These are phyloP conservation scores for Lepidonotus clava DNA, from an alignment of 2,888 invertebrate genomes.

Conservation along the genomic window DNA sequence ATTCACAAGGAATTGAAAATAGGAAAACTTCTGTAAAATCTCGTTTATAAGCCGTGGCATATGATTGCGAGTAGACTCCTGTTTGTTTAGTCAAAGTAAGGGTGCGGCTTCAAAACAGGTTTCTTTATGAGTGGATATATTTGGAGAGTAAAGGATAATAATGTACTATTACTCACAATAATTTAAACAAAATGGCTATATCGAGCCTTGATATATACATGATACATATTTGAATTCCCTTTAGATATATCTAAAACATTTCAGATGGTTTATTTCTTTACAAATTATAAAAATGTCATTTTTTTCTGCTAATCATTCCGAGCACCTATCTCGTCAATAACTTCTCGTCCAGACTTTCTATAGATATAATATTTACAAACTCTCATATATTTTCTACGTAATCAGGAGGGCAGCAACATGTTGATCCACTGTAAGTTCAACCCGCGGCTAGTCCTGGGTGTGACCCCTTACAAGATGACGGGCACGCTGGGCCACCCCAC, in stretches of 20 bases:
- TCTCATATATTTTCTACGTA: background rate
- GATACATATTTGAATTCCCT: background rate
- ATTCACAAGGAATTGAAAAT: background rate
- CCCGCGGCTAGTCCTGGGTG: constrained; percentile 76
- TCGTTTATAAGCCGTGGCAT: too few species aligned
- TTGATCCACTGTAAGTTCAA: constrained; percentile 74
- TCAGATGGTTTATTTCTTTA: too few species aligned
- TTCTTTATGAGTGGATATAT: too few species aligned
- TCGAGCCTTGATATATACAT: too few species aligned
- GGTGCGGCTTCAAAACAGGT: too few species aligned
- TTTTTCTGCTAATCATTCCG: background rate
- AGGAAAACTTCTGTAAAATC: background rate
- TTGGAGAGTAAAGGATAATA: too few species aligned
- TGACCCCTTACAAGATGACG: constrained; percentile 68
- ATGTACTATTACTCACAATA: too few species aligned
- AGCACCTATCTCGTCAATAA: background rate
- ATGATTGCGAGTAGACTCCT: too few species aligned
- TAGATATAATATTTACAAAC: background rate
- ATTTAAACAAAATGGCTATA: too few species aligned
- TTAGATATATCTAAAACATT: background rate
- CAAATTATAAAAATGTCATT: background rate
- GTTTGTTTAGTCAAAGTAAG: too few species aligned
- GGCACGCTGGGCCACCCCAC: constrained; percentile 59
- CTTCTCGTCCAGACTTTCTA: background rate
- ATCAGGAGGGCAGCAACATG: constrained; percentile 72